These are phyloP conservation scores for Margaritifera margaritifera DNA, from an alignment of 2,888 invertebrate species.

Conservation along the genomic window DNA sequence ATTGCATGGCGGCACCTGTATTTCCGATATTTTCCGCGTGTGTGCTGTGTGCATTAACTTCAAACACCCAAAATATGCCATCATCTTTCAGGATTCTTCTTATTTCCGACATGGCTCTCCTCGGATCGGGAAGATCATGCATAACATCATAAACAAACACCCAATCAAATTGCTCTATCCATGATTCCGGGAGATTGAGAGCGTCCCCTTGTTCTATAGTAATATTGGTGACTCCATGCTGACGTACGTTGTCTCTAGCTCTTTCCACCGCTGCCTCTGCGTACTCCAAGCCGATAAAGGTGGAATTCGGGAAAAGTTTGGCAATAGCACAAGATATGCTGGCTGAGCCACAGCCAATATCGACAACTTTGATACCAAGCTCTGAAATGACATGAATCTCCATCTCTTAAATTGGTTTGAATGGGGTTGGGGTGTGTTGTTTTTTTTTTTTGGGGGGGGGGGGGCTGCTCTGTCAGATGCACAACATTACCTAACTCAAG, in stretches of 20 bases:
- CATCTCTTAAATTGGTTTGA: too few relatives aligned
- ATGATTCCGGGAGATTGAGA: constrained; percentile 12
- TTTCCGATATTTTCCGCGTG: constrained; percentile 15
- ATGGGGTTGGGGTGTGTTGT: too few relatives aligned
- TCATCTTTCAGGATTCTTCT: constrained; percentile 16
- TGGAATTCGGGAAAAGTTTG: constrained; percentile 27
- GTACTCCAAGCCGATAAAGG: constrained; percentile 21
- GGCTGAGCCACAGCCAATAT: constrained; percentile 26
- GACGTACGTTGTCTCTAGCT: not conserved
- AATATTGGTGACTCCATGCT: constrained; percentile 11
- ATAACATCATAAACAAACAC: constrained; percentile 24
- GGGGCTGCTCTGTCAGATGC: too few relatives aligned
- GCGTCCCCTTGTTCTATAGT: constrained; percentile 15
- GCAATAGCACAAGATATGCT: constrained; percentile 21
- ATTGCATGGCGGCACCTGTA: constrained; percentile 14
- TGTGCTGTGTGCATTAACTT: constrained; percentile 16
- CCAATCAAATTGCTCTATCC: constrained; percentile 18
- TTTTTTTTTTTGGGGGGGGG: too few relatives aligned
- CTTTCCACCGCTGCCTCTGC: constrained; percentile 7
- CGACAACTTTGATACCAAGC: constrained; percentile 22
- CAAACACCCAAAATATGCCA: constrained; percentile 13
- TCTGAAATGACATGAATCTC: not conserved
- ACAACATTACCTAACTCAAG: too few relatives aligned
- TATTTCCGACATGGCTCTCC: constrained; percentile 13
- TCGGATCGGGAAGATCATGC: constrained; percentile 22